Evolutionary conservation across 1,140 invertebrate species (phyloP), one percentile per base, ranked within the genome.

Genomic region (Drosophila nigrodunni): DNA sequence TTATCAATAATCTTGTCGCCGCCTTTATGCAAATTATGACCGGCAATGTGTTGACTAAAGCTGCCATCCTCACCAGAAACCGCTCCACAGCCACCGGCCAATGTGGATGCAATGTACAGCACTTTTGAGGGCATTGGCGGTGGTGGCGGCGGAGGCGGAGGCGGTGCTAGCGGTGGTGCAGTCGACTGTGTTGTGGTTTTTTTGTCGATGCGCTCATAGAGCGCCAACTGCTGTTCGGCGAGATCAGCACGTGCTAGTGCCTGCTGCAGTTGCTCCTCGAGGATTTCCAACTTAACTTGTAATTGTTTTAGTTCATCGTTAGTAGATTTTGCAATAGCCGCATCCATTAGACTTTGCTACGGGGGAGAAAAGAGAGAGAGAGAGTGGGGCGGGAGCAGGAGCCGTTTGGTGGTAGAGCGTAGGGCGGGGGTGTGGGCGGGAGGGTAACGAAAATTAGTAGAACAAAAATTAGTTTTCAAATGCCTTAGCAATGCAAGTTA

Each of bases 291-390:
- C 90, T 91, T 92, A 78, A 92, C 71, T 83, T 91, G 87, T 77
- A 92, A 91, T 78, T 88, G 90, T 89, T 92, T 90, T 86, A 92
- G 77, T 91, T 92, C 92, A 78, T 91, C 92, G 83, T 91, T 92
- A 91, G 89, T 92, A 83, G 77, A 82, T 87, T 91, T 92, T 82
- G 88, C 78, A 74, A 92, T 92, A 77, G 91, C 89, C 82, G 89
- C 88, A 78, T 92, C 91, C 89, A 92, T 82, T 60, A 91, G 80
- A 80, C 46, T 81, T 91, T 91, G 86, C 91, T 92, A 92, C 91
- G 88, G 18, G 52, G 18, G 35, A 13, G 30, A n/a, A 13, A 34
- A 34, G n/a, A 6, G 44, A 13, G 10, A 13, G 6, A 3, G 64
- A 57, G 59, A 78, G 59, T 77, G 77, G 70, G 89, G 59, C 72